These are phyloP conservation scores for Gadus macrocephalus DNA, from an alignment of 2,113 vertebrate genomes.

Conservation along the genomic window DNA sequence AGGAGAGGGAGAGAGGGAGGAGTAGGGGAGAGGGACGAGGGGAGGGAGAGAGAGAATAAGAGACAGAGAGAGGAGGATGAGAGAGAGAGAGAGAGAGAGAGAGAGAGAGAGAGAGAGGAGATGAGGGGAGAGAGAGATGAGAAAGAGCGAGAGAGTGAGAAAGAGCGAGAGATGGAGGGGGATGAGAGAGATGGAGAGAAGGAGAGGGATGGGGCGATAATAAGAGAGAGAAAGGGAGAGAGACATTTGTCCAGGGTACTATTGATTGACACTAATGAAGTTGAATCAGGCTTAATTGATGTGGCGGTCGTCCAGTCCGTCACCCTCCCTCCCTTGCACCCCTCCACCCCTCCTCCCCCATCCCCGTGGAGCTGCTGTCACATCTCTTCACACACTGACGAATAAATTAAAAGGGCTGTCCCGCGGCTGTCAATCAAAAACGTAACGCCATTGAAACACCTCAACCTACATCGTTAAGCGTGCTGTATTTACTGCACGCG, in stretches of 20 bases:
- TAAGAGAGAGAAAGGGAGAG: not conserved
- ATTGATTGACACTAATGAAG: slow-evolving; percentile 10
- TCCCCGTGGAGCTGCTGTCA: not conserved
- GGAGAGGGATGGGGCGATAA: not conserved
- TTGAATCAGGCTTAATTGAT: slow-evolving; percentile 7
- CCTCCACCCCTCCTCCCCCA: not conserved
- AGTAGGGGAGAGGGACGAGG: not conserved
- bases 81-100: too few species aligned
- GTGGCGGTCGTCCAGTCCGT: not conserved
- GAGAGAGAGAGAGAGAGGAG: not conserved
- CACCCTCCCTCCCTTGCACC: not conserved
- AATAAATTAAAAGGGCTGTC: not conserved
- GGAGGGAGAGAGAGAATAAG: not conserved
- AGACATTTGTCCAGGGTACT: not conserved
- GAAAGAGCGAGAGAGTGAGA: too few species aligned
- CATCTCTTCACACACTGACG: not conserved
- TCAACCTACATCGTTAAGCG: too few species aligned
- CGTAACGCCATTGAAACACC: too few species aligned
- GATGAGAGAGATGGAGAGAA: not conserved
- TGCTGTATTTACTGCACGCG: too few species aligned
- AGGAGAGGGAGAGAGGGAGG: too few species aligned
- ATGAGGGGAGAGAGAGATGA: not conserved
- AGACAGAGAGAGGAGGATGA: not conserved
- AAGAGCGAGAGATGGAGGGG: not conserved
- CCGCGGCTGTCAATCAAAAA: too few species aligned